phyloP scores from a whole-genome alignment of 2,113 vertebrate genomes.

The Solea solea region DNA sequence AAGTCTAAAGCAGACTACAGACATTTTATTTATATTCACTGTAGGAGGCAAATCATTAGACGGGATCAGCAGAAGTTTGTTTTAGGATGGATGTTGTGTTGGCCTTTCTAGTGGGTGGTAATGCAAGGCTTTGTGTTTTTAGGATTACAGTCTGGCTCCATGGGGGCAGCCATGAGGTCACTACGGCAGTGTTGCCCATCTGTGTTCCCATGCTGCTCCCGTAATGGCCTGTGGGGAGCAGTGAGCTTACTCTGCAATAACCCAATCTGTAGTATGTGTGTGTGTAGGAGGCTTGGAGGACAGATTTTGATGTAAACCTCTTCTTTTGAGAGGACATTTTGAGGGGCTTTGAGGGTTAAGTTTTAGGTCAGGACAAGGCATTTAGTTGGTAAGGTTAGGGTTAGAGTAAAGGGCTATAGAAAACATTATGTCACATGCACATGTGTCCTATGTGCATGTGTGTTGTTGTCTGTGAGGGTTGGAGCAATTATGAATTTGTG shows the following conservation, averaged over 20 bases:
- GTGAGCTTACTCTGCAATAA: background rate
- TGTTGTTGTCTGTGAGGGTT: too few relatives aligned
- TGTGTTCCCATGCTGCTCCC: slow-evolving; percentile 44
- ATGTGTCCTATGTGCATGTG: too few relatives aligned
- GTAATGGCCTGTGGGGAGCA: background rate
- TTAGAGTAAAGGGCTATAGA: too few relatives aligned
- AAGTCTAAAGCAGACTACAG: background rate
- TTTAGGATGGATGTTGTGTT: slow-evolving; percentile 41
- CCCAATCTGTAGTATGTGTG: background rate
- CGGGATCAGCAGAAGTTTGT: slow-evolving; percentile 45
- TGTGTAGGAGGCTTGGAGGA: background rate
- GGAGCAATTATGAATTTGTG: background rate
- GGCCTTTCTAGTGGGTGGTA: slow-evolving; percentile 29
- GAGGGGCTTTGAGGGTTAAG: too few relatives aligned
- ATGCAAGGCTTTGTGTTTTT: slow-evolving; percentile 59
- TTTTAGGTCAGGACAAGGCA: too few relatives aligned
- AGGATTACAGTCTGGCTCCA: slow-evolving; percentile 74
- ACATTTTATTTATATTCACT: slow-evolving; percentile 1
- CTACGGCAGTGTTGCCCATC: slow-evolving; percentile 29
- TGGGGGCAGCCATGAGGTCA: slow-evolving; percentile 61
- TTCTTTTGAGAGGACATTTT: too few relatives aligned
- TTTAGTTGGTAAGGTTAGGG: too few relatives aligned
- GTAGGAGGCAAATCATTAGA: slow-evolving; percentile 21
- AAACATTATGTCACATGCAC: too few relatives aligned
- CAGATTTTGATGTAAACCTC: too few relatives aligned